Conservation (phyloP, 2,113 vertebrate genomes). For the Pangasianodon hypophthalmus region DNA sequence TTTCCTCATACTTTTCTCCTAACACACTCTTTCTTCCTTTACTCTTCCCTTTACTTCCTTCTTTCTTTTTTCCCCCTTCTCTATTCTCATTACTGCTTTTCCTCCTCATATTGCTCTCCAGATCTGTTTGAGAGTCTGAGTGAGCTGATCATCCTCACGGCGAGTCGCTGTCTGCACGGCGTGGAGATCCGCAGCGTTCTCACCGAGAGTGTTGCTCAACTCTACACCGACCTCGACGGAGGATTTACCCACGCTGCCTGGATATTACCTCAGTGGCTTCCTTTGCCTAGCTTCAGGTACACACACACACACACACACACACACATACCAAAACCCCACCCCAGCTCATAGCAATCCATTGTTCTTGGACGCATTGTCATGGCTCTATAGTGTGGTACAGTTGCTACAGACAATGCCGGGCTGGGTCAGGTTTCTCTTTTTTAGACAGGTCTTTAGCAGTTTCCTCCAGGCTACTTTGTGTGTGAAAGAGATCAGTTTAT, state of each 20-base stretch:
- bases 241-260: constrained; percentile 94
- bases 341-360: background rate
- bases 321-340: background rate
- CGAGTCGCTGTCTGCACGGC: constrained; percentile 93
- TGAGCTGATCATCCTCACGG: constrained; percentile 96
- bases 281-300: constrained; percentile 96
- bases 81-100: constrained; percentile 54
- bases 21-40: background rate
- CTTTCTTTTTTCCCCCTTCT: background rate
- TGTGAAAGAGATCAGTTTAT: background rate
- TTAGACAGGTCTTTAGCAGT: background rate
- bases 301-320: no score
- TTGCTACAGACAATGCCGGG: background rate
- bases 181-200: constrained; percentile 89
- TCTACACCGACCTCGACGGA: constrained; percentile 93
- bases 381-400: background rate
- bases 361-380: background rate
- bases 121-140: constrained; percentile 93
- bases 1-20: background rate
- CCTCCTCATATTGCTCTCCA: constrained; percentile 54
- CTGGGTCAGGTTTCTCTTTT: background rate
- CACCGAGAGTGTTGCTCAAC: constrained; percentile 86
- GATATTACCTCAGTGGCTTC: constrained; percentile 93
- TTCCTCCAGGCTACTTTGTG: background rate
- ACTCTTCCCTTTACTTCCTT: background rate